Base-by-base conservation (phyloP, 1,140 invertebrate species). In the Akabosia matsudoensis region DNA sequence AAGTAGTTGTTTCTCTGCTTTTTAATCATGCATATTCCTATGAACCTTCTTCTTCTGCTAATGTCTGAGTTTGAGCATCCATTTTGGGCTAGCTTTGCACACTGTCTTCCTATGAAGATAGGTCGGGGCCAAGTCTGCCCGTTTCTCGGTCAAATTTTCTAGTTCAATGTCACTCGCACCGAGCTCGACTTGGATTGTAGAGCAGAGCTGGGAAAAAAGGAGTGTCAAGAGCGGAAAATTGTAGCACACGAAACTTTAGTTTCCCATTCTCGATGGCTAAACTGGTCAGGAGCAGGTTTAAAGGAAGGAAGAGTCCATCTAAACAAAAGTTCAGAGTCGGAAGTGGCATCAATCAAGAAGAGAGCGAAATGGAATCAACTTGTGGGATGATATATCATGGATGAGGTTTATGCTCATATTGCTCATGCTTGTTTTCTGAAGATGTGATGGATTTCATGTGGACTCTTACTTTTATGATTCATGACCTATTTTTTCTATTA, bases 121-220 rank as follows among this genome's bases (percentile, higher is more conserved):
- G 74, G 56, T 64, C 56, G 26, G 33, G 56, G 74, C 74, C 74
- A 67, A 28, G 37, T 33, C 26, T 37, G 37, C 51, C 56, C 33
- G 74, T 74, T 67, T 64, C 74, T 74, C 64, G 74, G 52, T 33
- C 30, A 51, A 26, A 13, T 30, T 75, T 75, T 75, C 74, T 75
- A 52, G 74, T 75, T 75, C 74, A 75, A 75, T 75, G 74, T 75
- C 74, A 75, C 45, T 75, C 61, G 18, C 61, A 70, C 7, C 37
- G 37, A 30, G 22, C 2, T 24, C 28, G n/a, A 67, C 61, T 10
- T 7, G 4, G 7, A 7, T 67, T 67, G 61, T 67, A 7, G 61
- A 31, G 61, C 54, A 61, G 37, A 45, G 37, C 37, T 18, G 18
- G 7, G 37, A 45, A 45, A 45, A 45, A 45, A 56, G 10, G 54